These are phyloP conservation scores for Erebia palarica DNA, from an alignment of 2,888 invertebrate genomes.

Conservation along the genomic window DNA sequence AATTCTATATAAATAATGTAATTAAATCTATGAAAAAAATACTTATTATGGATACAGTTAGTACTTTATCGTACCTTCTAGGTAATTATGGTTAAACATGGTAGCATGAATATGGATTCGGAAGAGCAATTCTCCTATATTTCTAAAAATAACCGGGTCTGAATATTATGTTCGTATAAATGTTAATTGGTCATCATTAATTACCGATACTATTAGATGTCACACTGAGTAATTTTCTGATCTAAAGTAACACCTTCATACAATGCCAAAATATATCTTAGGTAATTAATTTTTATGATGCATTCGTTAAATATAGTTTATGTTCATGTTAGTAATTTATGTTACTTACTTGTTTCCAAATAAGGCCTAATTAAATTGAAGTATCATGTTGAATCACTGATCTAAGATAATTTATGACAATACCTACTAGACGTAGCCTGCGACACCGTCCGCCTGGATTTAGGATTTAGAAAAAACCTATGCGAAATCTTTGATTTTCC, in stretches of 20 bases:
- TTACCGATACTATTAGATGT: constrained; percentile 36
- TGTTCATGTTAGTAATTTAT: background rate
- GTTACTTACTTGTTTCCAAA: background rate
- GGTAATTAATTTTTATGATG: constrained; percentile 25
- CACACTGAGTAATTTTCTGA: constrained; percentile 4
- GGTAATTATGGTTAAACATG: background rate
- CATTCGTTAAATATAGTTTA: constrained; percentile 20
- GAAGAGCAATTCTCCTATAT: background rate
- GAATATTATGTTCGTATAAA: background rate
- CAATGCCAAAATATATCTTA: constrained; percentile 11
- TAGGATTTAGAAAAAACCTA: too few relatives aligned
- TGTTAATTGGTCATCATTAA: background rate
- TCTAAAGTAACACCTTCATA: constrained; percentile 19
- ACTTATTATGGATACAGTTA: too few relatives aligned
- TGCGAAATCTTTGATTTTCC: too few relatives aligned
- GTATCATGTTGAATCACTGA: constrained; percentile 1
- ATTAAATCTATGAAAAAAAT: too few relatives aligned
- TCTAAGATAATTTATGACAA: background rate
- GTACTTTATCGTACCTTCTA: background rate
- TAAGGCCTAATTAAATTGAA: constrained; percentile 16
- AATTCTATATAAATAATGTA: too few relatives aligned
- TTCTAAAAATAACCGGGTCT: background rate
- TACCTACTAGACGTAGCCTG: too few relatives aligned
- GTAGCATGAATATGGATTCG: background rate
- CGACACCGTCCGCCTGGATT: too few relatives aligned